phyloP scores from a whole-genome alignment of 2,888 invertebrate species.

The Sphinx pinastri region DNA sequence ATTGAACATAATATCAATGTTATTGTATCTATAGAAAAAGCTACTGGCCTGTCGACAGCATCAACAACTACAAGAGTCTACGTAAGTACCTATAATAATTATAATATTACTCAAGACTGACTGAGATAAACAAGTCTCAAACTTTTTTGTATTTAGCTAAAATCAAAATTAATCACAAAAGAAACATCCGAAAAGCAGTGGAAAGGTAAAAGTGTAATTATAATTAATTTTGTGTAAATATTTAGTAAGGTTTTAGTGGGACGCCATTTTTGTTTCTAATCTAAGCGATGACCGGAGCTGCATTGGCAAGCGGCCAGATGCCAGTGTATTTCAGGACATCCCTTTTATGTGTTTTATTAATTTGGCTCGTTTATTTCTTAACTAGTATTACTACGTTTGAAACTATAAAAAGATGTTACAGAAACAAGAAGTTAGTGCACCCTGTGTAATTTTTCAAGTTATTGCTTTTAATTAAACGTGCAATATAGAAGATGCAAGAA shows the following conservation, averaged over 20 bases:
- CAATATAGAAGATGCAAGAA: background rate
- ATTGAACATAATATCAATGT: no score
- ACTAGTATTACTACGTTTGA: constrained; percentile 18
- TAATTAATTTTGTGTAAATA: background rate
- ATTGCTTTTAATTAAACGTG: background rate
- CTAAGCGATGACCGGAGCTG: constrained; percentile 63
- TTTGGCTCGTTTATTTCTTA: constrained; percentile 54
- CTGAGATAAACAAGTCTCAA: no score
- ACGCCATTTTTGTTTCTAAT: constrained; percentile 54
- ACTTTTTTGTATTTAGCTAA: background rate
- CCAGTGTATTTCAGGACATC: constrained; percentile 74
- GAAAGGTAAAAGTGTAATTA: background rate
- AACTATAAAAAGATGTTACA: constrained; percentile 18
- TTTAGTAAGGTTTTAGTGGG: constrained; percentile 34
- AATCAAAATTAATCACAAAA: background rate
- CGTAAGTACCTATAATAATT: no score
- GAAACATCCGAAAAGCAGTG: background rate
- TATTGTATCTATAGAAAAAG: no score
- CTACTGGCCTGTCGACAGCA: no score
- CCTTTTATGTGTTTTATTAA: constrained; percentile 82
- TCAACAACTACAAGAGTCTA: no score
- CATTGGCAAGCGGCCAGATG: constrained; percentile 63
- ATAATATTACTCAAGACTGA: no score
- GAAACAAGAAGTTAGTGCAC: background rate
- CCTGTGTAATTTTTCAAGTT: background rate